Evolutionary conservation across 2,113 vertebrate species (phyloP).

Genomic region (Myxocyprinus asiaticus): DNA sequence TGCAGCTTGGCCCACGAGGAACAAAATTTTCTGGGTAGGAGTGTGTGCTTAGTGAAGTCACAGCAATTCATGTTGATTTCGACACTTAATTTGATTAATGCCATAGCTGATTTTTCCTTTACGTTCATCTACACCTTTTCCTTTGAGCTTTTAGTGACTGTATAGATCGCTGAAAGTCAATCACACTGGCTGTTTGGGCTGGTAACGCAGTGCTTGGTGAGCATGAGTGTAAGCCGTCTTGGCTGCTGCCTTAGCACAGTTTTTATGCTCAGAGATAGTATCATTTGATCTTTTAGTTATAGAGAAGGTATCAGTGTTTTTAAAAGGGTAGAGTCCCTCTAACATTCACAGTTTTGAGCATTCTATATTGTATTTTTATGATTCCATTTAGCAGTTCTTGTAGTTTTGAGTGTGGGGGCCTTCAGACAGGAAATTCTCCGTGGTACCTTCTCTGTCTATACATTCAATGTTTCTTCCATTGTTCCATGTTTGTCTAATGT

Average conservation of each 20-base stretch:
- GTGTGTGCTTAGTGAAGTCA: slow-evolving; percentile 78
- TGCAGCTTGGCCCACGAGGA: slow-evolving; percentile 99
- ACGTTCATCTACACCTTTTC: slow-evolving; percentile 45
- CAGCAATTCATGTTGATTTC: slow-evolving; percentile 71
- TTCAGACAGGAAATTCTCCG: slow-evolving; percentile 7
- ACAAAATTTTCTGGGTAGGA: slow-evolving; percentile 99
- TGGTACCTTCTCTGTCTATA: slow-evolving; percentile 56
- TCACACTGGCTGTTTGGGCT: slow-evolving; percentile 82
- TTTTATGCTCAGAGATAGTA: slow-evolving; percentile 60
- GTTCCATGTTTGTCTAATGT: slow-evolving; percentile 37
- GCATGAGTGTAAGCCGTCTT: slow-evolving; percentile 88
- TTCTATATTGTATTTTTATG: slow-evolving; percentile 9
- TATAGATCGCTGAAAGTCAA: slow-evolving; percentile 81
- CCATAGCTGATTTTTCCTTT: slow-evolving; percentile 48
- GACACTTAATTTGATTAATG: slow-evolving; percentile 39
- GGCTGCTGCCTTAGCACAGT: slow-evolving; percentile 72
- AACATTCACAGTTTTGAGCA: neutral
- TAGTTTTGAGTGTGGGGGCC: neutral
- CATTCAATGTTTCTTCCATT: slow-evolving; percentile 35
- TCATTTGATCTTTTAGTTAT: slow-evolving; percentile 54
- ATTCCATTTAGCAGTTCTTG: neutral
- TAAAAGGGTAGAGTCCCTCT: slow-evolving; percentile 1
- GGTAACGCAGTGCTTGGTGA: slow-evolving; percentile 80
- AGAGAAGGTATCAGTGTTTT: slow-evolving; percentile 29
- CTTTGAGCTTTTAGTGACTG: slow-evolving; percentile 79